phyloP scores from a whole-genome alignment of 2,797 vertebrate species.

The Eupleurogrammus muticus region DNA sequence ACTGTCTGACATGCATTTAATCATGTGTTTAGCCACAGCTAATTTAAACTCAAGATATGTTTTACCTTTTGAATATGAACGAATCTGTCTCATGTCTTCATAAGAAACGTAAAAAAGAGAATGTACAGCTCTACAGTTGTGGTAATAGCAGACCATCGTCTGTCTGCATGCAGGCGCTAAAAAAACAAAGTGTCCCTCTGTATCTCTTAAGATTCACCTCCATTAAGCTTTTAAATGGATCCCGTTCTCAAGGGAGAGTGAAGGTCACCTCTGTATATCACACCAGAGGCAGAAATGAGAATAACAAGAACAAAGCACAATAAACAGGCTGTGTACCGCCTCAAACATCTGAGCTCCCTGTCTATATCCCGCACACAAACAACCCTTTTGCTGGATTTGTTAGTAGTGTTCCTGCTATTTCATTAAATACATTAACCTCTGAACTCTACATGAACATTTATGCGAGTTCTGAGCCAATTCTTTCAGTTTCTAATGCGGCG shows the following conservation, averaged over 20 bases:
- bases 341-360: constrained; percentile 23
- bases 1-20: not conserved
- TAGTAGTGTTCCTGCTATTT: constrained; percentile 45
- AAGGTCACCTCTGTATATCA: constrained; percentile 49
- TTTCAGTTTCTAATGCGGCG: no score
- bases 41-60: no score
- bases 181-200: constrained; percentile 1
- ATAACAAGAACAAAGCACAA: constrained; percentile 46
- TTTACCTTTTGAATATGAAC: no score
- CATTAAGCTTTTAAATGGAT: constrained; percentile 43
- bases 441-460: no score
- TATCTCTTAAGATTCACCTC: constrained; percentile 23
- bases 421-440: constrained; percentile 52
- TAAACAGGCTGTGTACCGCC: constrained; percentile 21
- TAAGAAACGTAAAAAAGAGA: no score
- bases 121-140: no score
- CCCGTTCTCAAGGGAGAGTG: constrained; percentile 22
- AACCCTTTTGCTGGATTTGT: constrained; percentile 53
- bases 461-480: no score
- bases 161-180: not conserved
- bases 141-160: not conserved
- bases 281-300: constrained; percentile 36
- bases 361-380: constrained; percentile 29
- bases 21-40: no score
- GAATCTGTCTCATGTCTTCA: no score